Base-by-base conservation (phyloP, 2,113 vertebrate genomes). In the Siphamia tubifer region DNA sequence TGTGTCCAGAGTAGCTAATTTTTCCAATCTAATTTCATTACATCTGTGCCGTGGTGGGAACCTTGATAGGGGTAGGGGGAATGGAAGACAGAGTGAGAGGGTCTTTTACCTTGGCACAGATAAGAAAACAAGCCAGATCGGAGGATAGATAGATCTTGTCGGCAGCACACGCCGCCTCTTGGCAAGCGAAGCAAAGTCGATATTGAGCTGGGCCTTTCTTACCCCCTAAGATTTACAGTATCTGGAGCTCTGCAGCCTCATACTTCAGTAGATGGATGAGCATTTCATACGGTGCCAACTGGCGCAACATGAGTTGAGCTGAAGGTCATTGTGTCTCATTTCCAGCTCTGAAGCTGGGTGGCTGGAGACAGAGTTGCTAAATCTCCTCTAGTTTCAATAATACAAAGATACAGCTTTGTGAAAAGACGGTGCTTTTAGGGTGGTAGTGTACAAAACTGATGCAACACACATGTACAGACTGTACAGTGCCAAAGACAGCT, bases 261-360 rank as follows among this genome's bases (percentile, higher is more conserved):
- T 84, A 77, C 84, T 85, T 80, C 74, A 82, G 39, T 62, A 77
- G 86, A 89, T 78, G 85, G 85, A 89, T 87, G 87, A 79, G 68
- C 52, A 66, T 79, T 86, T 85, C 72, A 84, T 84, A 48, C 20
- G 35, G 52, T 81, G 87, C 86, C 85, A 87, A 86, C 76, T 85
- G 86, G 83, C 83, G 17, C 86, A 64, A 79, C 79, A 73, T 47
- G 81, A 80, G 83, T 84, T 72, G 81, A 85, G 86, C 83, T 88
- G 86, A 91, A 90, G 89, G 89, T 91, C 85, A 81, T 61, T 54
- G 78, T 74, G 83, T 82, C 82, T 88, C 83, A 79, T 80, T 87
- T 71, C 66, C 52, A 74, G 65, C 69, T 67, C 57, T 31, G 68
- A 77, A 74, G 48, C 57, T 43, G 78, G 56, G 64, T 11, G 69